Evolutionary conservation across 2,113 vertebrate species (phyloP), one percentile per base, ranked within the genome.

Genomic region (Colinus virginianus): DNA sequence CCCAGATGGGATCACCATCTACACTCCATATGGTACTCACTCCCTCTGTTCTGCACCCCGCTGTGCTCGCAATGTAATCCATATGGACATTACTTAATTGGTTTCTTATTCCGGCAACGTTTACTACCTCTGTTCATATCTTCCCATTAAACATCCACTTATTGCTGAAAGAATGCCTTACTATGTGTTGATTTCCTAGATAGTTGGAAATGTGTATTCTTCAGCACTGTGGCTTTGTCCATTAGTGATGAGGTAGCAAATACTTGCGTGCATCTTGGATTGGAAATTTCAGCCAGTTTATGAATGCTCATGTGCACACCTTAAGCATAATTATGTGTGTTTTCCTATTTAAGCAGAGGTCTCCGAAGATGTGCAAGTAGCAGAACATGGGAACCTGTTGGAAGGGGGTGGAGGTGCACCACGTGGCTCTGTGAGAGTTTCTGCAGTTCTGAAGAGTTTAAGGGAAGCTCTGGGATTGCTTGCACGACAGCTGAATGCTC

Each of bases 11-110:
- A 62, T 94, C 55, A 46, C 63, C 4, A 11, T 83, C 82, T 53
- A 83, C 32, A 9, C 6, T 85, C 91, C 91, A 88, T 93, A 94
- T 93, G 94, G 76, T 32, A 38, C 55, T 74, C 21, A 43, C 46
- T 67, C 38, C 84, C 46, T 82, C 56, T 82, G 46, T 34, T 90
- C 55, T 79, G 51, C 55, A 77, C 77, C 87, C 76, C 0, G 0
- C 90, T 83, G 87, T 83, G 78, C 59, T 94, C 71, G 12, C 40
- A 38, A 36, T 63, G 14, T 70, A 85, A 74, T 93, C 94, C 91
- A 74, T 95, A 95, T 91, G 87, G 90, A 79, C 55, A 56, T 83
- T 42, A 25, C 46, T 94, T 95, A 88, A 91, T 85, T 95, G 61
- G 32, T 74, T 94, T 91, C 55, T 69, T 85, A 34, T 85, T 93